phyloP scores from a whole-genome alignment of 2,113 vertebrate genomes.

The Odontophorus gujanensis region DNA sequence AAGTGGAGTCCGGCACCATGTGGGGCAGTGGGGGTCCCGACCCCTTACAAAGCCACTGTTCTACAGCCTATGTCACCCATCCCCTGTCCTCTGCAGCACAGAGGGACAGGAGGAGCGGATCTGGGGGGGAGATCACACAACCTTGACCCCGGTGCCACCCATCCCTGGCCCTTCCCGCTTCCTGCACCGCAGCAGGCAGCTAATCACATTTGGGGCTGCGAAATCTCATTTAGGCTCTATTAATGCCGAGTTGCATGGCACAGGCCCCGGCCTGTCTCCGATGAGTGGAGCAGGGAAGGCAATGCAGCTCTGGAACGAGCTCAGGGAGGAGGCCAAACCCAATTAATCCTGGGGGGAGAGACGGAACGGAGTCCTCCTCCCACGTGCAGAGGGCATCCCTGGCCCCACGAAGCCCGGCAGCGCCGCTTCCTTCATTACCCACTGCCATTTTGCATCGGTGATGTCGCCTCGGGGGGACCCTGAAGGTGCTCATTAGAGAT shows the following conservation, averaged over 20 bases:
- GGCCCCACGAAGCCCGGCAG: neutral
- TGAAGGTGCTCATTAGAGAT: conserved; percentile 39
- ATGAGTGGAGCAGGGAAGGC: conserved; percentile 45
- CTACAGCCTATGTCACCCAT: neutral
- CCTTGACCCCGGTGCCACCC: neutral
- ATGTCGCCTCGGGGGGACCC: neutral
- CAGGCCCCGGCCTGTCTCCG: conserved; percentile 60
- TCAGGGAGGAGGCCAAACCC: conserved; percentile 20
- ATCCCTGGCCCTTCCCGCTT: neutral
- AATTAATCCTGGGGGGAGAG: conserved; percentile 69
- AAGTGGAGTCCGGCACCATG: fast-evolving
- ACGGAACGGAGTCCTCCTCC: conserved; percentile 27
- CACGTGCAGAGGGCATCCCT: neutral
- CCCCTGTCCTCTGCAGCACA: neutral
- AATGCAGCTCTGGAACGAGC: neutral
- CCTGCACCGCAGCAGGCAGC: neutral
- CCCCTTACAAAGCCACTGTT: neutral
- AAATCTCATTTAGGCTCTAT: conserved; percentile 77
- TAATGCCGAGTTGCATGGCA: conserved; percentile 66
- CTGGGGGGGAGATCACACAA: neutral
- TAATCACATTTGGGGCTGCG: conserved; percentile 73
- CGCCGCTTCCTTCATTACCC: neutral
- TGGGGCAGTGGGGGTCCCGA: neutral
- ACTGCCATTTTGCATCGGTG: neutral
- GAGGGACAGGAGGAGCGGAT: neutral